Base-by-base conservation (phyloP, 2,113 vertebrate species). In the Pavo muticus region DNA sequence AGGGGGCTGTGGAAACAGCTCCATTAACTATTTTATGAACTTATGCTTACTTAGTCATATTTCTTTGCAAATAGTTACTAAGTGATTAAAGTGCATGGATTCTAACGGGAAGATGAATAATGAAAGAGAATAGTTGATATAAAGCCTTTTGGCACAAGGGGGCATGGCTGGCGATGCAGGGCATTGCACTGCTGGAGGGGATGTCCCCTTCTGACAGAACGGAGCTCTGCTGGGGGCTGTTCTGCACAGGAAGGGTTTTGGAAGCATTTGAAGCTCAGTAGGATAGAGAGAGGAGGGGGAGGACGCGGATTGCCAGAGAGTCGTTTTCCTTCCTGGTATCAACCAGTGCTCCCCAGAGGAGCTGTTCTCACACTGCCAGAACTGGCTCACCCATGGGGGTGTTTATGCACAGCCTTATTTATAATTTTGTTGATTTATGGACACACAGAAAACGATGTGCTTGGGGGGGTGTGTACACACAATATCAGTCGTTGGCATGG, bases 371-470 rank as follows among this genome's bases (percentile, higher is more conserved):
- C 16, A 5, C 29, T 56, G 30, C 30, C 30, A 18, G 54, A 57
- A 19, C 54, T 30, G 30, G 30, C 17, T 57, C 54, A 57, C 30
- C 54, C 30, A 19, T 19, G 30, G 63, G 70, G 77, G 69, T 90
- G 74, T 95, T 95, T 94, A 72, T 50, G 14, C 48, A 37, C 23
- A n/a, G 59, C 65, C 71, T 78, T 94, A 72, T 87, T 96, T 92
- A 72, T 68, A 47, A 52, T 87, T 59, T 0, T n/a, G 67, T 95
- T 94, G 87, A 27, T 87, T 87, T 92, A 69, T 69, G 37, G 65
- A n/a, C 40, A 8, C 72, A 7, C 12, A 32, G 82, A 73, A 94
- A 84, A n/a, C 64, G 4, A 13, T 50, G 44, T 35, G 48, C 8
- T 30, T 29, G 27, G 27, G 14, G 27, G 65, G 64, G 42, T 52